Evolutionary conservation across 2,888 invertebrate species (phyloP).

Genomic region (Hyalella azteca): DNA sequence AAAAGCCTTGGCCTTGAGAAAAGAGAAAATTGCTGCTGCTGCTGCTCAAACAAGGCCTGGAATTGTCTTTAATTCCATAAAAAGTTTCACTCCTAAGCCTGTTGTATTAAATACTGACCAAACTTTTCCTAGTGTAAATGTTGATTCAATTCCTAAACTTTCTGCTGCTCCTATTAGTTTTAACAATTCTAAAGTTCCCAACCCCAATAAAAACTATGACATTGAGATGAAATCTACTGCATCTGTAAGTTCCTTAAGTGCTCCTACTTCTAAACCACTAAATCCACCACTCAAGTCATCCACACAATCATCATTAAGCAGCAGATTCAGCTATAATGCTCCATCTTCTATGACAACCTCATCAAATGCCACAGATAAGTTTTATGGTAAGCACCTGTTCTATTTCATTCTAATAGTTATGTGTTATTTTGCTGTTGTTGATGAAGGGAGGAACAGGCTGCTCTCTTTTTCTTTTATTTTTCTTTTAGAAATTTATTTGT

Average conservation of each 20-base stretch:
- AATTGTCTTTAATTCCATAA: not conserved
- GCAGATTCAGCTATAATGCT: not conserved
- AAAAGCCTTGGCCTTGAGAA: conserved; percentile 43
- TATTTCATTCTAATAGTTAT: not conserved
- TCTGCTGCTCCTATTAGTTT: not conserved
- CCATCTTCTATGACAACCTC: not conserved
- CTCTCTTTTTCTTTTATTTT: too few relatives aligned
- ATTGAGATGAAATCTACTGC: too few relatives aligned
- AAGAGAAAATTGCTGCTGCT: conserved; percentile 2
- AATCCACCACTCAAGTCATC: too few relatives aligned
- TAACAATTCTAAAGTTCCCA: not conserved
- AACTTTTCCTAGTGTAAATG: not conserved
- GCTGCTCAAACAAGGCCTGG: not conserved
- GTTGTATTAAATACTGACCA: not conserved
- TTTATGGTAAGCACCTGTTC: not conserved
- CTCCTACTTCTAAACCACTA: too few relatives aligned
- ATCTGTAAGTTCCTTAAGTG: not conserved
- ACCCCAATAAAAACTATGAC: not conserved
- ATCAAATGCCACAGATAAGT: not conserved
- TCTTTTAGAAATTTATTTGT: too few relatives aligned
- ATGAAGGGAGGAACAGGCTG: too few relatives aligned
- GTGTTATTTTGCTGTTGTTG: not conserved
- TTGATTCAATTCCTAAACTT: not conserved
- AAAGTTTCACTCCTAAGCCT: not conserved
- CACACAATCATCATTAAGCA: too few relatives aligned